Conservation (phyloP, 2,113 vertebrate genomes). For the Eurystomus gularis region DNA sequence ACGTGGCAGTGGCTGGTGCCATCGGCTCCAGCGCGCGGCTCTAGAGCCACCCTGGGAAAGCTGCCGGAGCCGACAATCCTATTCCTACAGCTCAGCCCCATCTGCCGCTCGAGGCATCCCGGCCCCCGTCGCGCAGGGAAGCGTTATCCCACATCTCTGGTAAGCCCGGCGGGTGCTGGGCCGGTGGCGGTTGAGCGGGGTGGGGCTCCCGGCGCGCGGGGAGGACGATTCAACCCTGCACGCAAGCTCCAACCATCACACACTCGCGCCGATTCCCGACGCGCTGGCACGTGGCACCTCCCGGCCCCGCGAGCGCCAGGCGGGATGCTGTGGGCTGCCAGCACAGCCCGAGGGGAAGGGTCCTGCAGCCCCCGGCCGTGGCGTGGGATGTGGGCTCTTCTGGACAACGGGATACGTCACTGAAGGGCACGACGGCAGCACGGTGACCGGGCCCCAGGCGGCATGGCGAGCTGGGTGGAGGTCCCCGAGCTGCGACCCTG, state of each 20-base stretch:
- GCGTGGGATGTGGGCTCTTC: background rate
- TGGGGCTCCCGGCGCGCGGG: background rate
- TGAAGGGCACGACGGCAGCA: accelerated
- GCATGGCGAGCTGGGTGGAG: accelerated
- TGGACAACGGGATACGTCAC: accelerated
- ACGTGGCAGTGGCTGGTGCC: accelerated
- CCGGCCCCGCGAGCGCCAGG: accelerated
- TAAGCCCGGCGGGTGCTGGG: accelerated
- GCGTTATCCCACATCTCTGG: accelerated
- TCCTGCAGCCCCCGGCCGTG: accelerated
- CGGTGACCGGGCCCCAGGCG: background rate
- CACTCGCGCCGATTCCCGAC: background rate
- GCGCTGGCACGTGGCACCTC: background rate
- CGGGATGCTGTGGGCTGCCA: accelerated
- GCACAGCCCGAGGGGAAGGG: background rate
- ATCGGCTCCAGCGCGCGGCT: background rate
- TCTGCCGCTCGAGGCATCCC: accelerated
- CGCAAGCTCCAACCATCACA: background rate
- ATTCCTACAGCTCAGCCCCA: background rate
- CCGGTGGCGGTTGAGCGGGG: background rate
- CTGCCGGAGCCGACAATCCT: background rate
- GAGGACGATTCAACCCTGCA: background rate
- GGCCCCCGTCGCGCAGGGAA: accelerated
- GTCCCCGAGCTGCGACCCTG: background rate
- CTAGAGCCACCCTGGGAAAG: background rate